Percentiles rank a stretch among this genome's conserved stretches.
These are phyloP conservation scores for Napeogenes inachia DNA, from an alignment of 2,888 invertebrate species.

Conservation along the genomic window DNA sequence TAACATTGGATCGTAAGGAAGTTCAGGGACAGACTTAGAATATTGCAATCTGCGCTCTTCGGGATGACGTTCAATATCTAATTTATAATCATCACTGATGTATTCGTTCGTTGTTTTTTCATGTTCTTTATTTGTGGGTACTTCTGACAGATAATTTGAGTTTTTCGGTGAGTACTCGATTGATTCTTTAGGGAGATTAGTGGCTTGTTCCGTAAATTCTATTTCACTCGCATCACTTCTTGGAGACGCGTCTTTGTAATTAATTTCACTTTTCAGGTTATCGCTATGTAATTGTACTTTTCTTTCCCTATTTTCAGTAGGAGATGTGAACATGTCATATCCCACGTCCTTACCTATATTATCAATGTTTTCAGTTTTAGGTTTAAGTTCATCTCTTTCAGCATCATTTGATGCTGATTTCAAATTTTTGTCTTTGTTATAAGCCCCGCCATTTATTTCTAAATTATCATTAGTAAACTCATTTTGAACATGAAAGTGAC, in stretches of 20 bases:
- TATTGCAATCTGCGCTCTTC: constrained; percentile 10
- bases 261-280: constrained; percentile 27
- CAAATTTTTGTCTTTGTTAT: neutral
- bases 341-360: constrained; percentile 15
- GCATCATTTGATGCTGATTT: neutral
- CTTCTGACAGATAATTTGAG: neutral
- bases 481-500: neutral
- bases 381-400: neutral
- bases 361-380: constrained; percentile 10
- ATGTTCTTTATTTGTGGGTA: neutral
- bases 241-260: constrained; percentile 5
- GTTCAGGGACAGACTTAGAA: constrained; percentile 10
- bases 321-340: constrained; percentile 28
- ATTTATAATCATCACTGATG: constrained; percentile 1
- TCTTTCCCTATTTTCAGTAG: constrained; percentile 30
- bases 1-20: neutral
- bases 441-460: neutral
- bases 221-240: constrained; percentile 5
- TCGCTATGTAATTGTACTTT: constrained; percentile 31
- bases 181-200: constrained; percentile 7
- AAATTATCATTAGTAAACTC: neutral
- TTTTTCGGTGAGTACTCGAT: neutral
- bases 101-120: constrained; percentile 1
- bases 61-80: constrained; percentile 4
- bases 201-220: neutral